These are phyloP conservation scores for Peromyscus melanophrys DNA, from an alignment of 2,797 vertebrate species.

Conservation along the genomic window DNA sequence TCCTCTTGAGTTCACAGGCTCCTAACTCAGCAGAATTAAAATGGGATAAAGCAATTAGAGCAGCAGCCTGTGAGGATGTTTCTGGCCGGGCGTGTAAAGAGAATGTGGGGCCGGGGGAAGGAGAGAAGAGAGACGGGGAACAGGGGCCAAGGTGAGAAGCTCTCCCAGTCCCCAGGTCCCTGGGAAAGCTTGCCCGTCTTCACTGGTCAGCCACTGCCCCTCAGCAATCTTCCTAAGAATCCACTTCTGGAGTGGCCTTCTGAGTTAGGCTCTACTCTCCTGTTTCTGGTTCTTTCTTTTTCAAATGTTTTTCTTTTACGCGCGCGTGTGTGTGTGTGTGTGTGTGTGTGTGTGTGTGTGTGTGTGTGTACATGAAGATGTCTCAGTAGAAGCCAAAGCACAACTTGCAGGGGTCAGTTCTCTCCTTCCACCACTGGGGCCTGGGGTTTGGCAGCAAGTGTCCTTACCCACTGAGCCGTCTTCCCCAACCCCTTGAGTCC, in stretches of 20 bases:
- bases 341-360: background rate
- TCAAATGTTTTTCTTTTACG: background rate
- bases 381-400: background rate
- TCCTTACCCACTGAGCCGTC: background rate
- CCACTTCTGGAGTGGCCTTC: background rate
- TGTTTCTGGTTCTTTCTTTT: background rate
- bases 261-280: background rate
- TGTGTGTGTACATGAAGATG: background rate
- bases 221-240: background rate
- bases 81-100: conserved; percentile 63
- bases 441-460: background rate
- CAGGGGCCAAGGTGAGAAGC: background rate
- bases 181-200: background rate
- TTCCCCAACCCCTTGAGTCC: background rate
- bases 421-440: background rate
- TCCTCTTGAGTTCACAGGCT: conserved; percentile 84
- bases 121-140: background rate
- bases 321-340: background rate
- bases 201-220: background rate
- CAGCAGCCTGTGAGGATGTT: conserved; percentile 78
- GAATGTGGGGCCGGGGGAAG: conserved; percentile 74
- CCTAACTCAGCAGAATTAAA: conserved; percentile 86
- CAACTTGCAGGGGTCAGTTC: no score
- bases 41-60: conserved; percentile 84
- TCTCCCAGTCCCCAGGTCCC: background rate